Evolutionary conservation across 2,113 vertebrate species (phyloP).

Genomic region (Irena cyanogastra): DNA sequence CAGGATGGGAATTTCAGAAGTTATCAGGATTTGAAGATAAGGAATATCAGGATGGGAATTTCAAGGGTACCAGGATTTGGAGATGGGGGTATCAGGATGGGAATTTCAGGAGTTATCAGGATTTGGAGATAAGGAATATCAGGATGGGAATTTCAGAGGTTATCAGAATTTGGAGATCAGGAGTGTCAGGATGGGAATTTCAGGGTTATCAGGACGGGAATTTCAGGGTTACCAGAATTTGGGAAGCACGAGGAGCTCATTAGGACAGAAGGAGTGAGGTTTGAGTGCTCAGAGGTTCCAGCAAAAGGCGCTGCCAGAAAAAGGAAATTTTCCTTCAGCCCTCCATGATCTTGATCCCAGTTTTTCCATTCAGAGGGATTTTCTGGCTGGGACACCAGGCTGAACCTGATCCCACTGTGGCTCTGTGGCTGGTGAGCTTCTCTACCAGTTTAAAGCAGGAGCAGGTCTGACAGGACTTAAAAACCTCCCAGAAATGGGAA

Average conservation of each 20-base stretch:
- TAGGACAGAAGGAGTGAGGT: background rate
- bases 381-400: background rate
- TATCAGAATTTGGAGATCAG: background rate
- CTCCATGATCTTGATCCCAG: background rate
- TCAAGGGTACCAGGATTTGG: background rate
- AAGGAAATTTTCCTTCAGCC: background rate
- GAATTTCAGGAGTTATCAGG: background rate
- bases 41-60: background rate
- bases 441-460: fast-evolving
- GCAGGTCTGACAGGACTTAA: background rate
- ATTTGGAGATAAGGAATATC: background rate
- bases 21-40: background rate
- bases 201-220: background rate
- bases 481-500: background rate
- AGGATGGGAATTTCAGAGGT: background rate
- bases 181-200: background rate
- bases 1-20: background rate
- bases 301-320: background rate
- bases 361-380: background rate
- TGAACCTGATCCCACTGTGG: fast-evolving
- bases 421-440: background rate
- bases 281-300: background rate
- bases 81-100: background rate
- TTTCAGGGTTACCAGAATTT: background rate
- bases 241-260: background rate